Evolutionary conservation across 2,113 vertebrate species (phyloP), one percentile per base, ranked within the genome.

Genomic region (Ceuthmochares aereus): DNA sequence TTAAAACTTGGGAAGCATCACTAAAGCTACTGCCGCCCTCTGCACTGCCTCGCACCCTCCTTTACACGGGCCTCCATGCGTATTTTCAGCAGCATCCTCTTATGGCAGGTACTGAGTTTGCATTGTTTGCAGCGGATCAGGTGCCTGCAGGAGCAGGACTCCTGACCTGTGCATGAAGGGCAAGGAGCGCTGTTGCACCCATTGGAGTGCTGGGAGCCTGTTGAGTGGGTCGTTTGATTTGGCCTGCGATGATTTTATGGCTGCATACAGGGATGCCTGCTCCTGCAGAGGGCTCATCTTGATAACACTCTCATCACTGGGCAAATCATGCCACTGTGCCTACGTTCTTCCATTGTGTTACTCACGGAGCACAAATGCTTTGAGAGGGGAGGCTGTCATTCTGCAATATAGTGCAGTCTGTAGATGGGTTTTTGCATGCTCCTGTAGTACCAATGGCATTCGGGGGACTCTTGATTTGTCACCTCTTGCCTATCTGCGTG

Each of bases 71-170:
- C 62, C 37, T 9, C 13, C 54, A 2, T 1, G 43, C 12, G 22
- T 0, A 11, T 60, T 49, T 43, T 22, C 51, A 27, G 3, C 47
- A 60, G 70, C 79, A n/a, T 54, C 66, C 30, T 34, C 40, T 14
- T 4, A 0, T 0, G 34, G 58, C 1, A 1, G 62, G 54, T 55
- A 2, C 59, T 2, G 36, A 2, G 9, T 9, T 73, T 10, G 32
- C 14, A 4, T 5, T 27, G 42, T 8, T 10, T 12, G 4, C 49
- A 10, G 17, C 0, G 3, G 60, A 15, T 12, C 26, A 3, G 14
- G 42, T 23, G 29, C 18, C 0, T 1, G 42, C 32, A 1, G 68
- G 40, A 36, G 26, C 55, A 15, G 30, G 47, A 3, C 6, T 40
- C 7, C 0, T 36, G 8, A 10, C 22, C 34, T 0, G 3, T 49